These are phyloP conservation scores for Netelia inedita DNA, from an alignment of 2,888 invertebrate genomes.

Conservation along the genomic window DNA sequence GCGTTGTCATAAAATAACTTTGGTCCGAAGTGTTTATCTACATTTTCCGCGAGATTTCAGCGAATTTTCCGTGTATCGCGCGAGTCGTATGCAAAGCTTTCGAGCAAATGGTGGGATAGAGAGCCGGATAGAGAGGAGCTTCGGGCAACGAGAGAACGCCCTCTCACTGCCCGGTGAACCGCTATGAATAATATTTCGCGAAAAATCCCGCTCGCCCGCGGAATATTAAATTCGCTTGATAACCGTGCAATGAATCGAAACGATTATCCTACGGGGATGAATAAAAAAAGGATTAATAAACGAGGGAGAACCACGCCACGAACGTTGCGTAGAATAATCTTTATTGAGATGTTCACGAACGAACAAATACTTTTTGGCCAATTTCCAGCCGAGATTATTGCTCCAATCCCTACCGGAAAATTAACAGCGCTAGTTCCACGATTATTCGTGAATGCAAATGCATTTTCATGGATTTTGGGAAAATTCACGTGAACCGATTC, in stretches of 20 bases:
- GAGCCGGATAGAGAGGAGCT: not conserved
- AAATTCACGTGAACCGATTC: not conserved
- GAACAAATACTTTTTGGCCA: not conserved
- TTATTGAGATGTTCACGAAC: constrained; percentile 16
- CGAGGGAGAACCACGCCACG: not conserved
- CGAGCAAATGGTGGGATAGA: not conserved
- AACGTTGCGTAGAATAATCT: constrained; percentile 18
- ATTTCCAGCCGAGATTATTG: not conserved
- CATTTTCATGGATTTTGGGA: not conserved
- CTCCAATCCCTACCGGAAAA: not conserved
- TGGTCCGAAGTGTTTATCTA: constrained; percentile 17
- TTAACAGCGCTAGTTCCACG: not conserved
- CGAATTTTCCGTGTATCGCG: constrained; percentile 44
- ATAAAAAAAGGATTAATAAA: constrained; percentile 40
- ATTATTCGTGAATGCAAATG: not conserved
- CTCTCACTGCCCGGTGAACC: not conserved
- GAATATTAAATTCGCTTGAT: constrained; percentile 42
- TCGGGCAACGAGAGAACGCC: not conserved
- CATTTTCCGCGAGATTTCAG: constrained; percentile 20
- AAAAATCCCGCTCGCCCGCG: not conserved
- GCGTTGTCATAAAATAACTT: constrained; percentile 53
- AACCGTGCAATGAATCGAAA: constrained; percentile 33
- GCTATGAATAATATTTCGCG: constrained; percentile 41
- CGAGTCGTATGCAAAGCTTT: constrained; percentile 45
- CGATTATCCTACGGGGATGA: constrained; percentile 15